These are phyloP conservation scores for Bovichtus diacanthus DNA, from an alignment of 2,797 vertebrate genomes.

Conservation along the genomic window DNA sequence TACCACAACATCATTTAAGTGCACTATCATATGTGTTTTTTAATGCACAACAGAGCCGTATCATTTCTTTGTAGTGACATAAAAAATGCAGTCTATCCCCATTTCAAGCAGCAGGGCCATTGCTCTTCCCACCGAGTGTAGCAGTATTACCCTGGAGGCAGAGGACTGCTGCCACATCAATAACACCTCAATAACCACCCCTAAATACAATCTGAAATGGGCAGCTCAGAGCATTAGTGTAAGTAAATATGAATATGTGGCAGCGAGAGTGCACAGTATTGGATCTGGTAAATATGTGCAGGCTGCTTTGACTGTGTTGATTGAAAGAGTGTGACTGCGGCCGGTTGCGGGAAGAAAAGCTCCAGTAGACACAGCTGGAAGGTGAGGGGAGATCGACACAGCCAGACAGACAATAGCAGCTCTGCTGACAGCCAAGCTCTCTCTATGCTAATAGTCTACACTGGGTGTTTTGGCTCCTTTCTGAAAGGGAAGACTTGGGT, in stretches of 20 bases:
- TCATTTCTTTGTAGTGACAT: conserved; percentile 25
- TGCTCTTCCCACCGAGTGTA: conserved; percentile 35
- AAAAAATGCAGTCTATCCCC: conserved; percentile 28
- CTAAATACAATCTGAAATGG: conserved; percentile 62
- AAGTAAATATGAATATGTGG: conserved; percentile 59
- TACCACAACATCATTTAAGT: not conserved
- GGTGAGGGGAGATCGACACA: conserved; percentile 41
- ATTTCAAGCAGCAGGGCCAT: conserved; percentile 32
- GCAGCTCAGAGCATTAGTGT: conserved; percentile 40
- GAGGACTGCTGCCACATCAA: conserved; percentile 68
- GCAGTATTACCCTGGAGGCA: conserved; percentile 44
- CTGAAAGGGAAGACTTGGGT: conserved; percentile 22
- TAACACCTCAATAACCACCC: conserved; percentile 65
- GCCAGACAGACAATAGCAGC: conserved; percentile 55
- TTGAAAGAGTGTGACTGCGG: conserved; percentile 57
- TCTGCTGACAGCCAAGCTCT: conserved; percentile 54
- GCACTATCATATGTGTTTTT: not conserved
- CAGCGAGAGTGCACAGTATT: conserved; percentile 30
- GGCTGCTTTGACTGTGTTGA: conserved; percentile 47
- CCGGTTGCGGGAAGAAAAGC: conserved; percentile 35
- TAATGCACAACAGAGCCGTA: not conserved
- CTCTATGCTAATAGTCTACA: conserved; percentile 58
- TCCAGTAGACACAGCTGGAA: conserved; percentile 52
- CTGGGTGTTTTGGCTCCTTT: conserved; percentile 17
- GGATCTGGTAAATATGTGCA: conserved; percentile 53